Percentiles rank a stretch among this genome's conserved stretches.
Evolutionary conservation across 2,888 invertebrate genomes (phyloP).

Genomic region (Pristionchus maxplancki): DNA sequence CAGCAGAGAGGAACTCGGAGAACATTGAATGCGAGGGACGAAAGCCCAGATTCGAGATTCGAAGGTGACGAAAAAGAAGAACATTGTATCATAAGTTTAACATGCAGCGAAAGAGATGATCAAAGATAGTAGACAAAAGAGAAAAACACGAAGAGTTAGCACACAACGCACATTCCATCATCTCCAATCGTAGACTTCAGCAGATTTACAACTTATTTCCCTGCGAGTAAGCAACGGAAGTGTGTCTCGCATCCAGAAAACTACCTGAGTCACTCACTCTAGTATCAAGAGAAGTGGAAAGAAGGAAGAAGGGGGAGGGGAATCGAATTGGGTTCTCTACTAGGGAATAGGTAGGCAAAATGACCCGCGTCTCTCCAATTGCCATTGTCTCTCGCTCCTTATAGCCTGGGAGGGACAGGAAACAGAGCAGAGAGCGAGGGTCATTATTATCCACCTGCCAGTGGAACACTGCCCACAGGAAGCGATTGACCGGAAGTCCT

Average conservation of each 20-base stretch:
- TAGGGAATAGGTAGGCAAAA: constrained; percentile 13
- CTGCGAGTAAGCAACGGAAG: neutral
- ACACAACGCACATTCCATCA: neutral
- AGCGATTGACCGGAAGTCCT: no score
- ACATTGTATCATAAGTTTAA: no score
- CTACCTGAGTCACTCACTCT: constrained; percentile 4
- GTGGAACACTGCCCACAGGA: no score
- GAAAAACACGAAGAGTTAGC: neutral
- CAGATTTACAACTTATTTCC: neutral
- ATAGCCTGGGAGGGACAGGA: neutral
- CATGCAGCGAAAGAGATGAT: no score
- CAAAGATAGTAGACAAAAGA: neutral
- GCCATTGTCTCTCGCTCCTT: neutral
- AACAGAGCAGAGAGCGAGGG: neutral
- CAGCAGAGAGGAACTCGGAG: neutral
- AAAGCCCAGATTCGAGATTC: neutral
- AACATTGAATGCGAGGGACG: neutral
- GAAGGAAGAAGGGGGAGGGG: neutral
- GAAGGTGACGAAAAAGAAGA: neutral
- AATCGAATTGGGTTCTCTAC: neutral
- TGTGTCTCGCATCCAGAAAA: neutral
- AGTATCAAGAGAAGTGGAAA: neutral
- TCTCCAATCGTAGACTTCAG: neutral
- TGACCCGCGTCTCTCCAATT: neutral
- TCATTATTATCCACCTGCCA: neutral